Evolutionary conservation across 1,140 invertebrate genomes (phyloP).

Genomic region (Aradophagus sp.): DNA sequence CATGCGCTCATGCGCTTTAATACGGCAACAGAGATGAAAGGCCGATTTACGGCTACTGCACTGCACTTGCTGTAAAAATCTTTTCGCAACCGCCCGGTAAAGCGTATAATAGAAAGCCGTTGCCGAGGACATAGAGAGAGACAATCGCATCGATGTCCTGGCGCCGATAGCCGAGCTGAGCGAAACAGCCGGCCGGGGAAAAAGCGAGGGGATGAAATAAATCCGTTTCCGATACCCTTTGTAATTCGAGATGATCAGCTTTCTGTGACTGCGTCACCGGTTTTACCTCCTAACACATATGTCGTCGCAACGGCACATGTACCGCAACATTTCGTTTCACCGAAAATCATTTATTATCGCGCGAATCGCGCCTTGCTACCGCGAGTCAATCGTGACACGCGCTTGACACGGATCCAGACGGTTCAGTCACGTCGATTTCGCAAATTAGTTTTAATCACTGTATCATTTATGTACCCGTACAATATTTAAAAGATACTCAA

Average conservation of each 20-base stretch:
- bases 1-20: slow-evolving; percentile 62
- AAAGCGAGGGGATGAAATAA: slow-evolving; percentile 60
- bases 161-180: slow-evolving; percentile 10
- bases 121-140: slow-evolving; percentile 46
- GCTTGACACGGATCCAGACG: too few species aligned
- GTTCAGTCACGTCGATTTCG: too few species aligned
- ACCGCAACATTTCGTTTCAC: too few species aligned
- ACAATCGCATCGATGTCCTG: slow-evolving; percentile 5
- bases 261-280: slow-evolving; percentile 50
- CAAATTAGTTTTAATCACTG: too few species aligned
- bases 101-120: slow-evolving; percentile 63
- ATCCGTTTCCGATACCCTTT: slow-evolving; percentile 71
- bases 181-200: slow-evolving; percentile 18
- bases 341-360: too few species aligned
- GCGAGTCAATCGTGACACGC: too few species aligned
- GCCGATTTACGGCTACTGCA: slow-evolving; percentile 57
- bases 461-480: too few species aligned
- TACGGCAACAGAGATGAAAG: slow-evolving; percentile 57
- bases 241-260: slow-evolving; percentile 72
- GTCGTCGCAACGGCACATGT: slow-evolving; percentile 40
- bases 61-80: slow-evolving; percentile 60
- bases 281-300: slow-evolving; percentile 62
- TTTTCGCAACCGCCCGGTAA: slow-evolving; percentile 58
- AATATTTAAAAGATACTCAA: too few species aligned
- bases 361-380: too few species aligned